These are phyloP conservation scores for Hydroisotoma schaefferi DNA, from an alignment of 2,888 invertebrate species.

Conservation along the genomic window DNA sequence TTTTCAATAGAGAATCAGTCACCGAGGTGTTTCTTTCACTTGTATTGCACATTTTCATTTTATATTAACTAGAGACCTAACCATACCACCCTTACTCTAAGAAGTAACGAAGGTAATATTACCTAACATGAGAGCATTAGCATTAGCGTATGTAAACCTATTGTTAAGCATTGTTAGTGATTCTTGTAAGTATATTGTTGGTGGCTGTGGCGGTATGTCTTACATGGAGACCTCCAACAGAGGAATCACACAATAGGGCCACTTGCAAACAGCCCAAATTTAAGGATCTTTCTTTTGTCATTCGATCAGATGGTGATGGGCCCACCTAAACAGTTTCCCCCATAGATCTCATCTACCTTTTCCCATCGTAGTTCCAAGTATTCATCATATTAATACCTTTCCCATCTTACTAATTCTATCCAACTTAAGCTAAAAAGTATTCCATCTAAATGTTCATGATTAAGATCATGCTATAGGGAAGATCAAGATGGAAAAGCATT, in stretches of 20 bases:
- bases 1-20: too few species aligned
- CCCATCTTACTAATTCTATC: not conserved
- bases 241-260: slow-evolving; percentile 24
- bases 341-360: slow-evolving; percentile 6
- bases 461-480: too few species aligned
- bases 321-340: slow-evolving; percentile 19
- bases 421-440: not conserved
- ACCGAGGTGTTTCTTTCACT: too few species aligned
- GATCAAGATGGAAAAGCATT: too few species aligned
- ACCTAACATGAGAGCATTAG: too few species aligned
- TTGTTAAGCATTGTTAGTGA: slow-evolving; percentile 6
- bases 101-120: too few species aligned
- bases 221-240: slow-evolving; percentile 22
- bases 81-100: too few species aligned
- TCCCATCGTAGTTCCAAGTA: too few species aligned
- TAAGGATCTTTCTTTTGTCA: slow-evolving; percentile 19
- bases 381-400: too few species aligned
- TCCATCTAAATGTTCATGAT: slow-evolving; percentile 1
- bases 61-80: too few species aligned
- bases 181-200: slow-evolving; percentile 15
- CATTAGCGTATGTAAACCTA: not conserved
- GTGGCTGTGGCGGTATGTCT: slow-evolving; percentile 17
- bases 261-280: slow-evolving; percentile 30
- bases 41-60: too few species aligned
- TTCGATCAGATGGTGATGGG: slow-evolving; percentile 21